These are phyloP conservation scores for Brachyptera putata DNA, from an alignment of 2,888 invertebrate genomes.

Conservation along the genomic window DNA sequence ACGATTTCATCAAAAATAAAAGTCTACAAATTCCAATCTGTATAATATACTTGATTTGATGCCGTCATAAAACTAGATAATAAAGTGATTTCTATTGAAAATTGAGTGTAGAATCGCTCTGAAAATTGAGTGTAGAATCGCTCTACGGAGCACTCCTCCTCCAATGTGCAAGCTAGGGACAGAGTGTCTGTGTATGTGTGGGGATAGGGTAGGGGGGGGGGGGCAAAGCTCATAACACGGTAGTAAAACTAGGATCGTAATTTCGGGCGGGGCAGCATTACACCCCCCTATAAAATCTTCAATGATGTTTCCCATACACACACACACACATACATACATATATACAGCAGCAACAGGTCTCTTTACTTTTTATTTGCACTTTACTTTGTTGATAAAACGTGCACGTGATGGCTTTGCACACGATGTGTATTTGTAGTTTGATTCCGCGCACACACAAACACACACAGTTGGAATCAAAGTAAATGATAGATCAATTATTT, in stretches of 20 bases:
- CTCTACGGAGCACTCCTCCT: no score
- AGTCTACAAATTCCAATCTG: no score
- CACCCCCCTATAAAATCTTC: conserved; percentile 24
- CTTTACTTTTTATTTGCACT: conserved; percentile 14
- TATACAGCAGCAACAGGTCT: conserved; percentile 20
- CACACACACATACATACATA: no score
- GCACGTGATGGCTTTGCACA: no score
- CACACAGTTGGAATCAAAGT: no score
- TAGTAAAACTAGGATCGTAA: conserved; percentile 31
- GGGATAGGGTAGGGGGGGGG: not conserved
- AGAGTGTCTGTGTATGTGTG: not conserved
- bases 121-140: conserved; percentile 17
- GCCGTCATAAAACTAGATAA: conserved; percentile 4
- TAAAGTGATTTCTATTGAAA: conserved; percentile 23
- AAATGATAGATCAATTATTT: no score
- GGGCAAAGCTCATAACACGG: conserved; percentile 26
- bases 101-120: conserved; percentile 11
- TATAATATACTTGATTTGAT: conserved; percentile 10
- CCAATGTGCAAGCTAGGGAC: no score
- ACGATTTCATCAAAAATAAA: no score
- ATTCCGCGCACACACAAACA: no score
- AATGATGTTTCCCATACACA: not conserved
- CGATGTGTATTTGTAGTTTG: no score
- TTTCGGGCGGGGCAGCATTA: conserved; percentile 26
- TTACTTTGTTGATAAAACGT: no score